Evolutionary conservation across 2,113 vertebrate species (phyloP).

Genomic region (Diadophis punctatus): DNA sequence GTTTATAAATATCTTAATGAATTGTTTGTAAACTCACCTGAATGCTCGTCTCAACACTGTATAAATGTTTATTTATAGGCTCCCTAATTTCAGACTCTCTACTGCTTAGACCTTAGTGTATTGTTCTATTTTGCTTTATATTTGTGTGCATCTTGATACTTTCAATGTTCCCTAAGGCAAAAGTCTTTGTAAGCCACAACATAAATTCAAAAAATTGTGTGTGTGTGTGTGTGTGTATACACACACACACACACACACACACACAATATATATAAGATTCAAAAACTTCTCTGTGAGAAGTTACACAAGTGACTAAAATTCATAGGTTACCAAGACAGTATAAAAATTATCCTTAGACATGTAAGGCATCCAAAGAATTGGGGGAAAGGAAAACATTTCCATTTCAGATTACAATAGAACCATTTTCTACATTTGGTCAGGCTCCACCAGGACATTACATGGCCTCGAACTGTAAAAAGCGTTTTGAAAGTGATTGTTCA

Average conservation of each 20-base stretch:
- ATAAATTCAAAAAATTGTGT: not conserved
- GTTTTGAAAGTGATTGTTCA: not conserved
- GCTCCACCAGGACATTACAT: not conserved
- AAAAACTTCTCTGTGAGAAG: not conserved
- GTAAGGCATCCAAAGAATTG: not conserved
- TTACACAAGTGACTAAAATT: not conserved
- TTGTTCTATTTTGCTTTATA: slow-evolving; percentile 6
- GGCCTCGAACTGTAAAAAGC: not conserved
- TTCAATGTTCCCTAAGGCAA: not conserved
- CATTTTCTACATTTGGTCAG: not conserved
- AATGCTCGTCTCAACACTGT: slow-evolving; percentile 26
- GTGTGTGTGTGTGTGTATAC: too few species aligned
- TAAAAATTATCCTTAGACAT: not conserved
- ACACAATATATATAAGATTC: too few species aligned
- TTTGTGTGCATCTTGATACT: not conserved
- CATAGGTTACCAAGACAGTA: not conserved
- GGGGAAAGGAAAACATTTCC: not conserved
- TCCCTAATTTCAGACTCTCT: slow-evolving; percentile 23
- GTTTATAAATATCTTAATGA: slow-evolving; percentile 41
- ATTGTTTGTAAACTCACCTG: slow-evolving; percentile 45
- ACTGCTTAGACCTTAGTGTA: not conserved
- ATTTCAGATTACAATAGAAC: not conserved
- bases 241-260: too few species aligned
- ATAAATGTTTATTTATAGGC: slow-evolving; percentile 36
- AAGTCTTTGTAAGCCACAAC: not conserved